phyloP scores from a whole-genome alignment of 2,113 vertebrate species.

The Anoplopoma fimbria region DNA sequence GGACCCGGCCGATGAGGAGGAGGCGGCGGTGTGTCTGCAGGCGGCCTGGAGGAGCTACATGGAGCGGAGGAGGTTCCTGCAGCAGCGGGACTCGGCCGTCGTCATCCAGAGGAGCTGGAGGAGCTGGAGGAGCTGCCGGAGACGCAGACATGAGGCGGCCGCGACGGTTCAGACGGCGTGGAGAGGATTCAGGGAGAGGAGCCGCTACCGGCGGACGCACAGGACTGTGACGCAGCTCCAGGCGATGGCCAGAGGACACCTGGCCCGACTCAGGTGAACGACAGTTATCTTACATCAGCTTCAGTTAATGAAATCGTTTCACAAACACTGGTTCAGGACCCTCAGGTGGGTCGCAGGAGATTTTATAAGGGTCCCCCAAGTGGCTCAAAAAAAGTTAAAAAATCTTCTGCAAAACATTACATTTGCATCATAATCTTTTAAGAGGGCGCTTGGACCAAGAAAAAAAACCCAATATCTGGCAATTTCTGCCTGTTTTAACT shows the following conservation, averaged over 20 bases:
- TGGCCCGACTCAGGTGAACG: slow-evolving; percentile 88
- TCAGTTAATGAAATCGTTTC: background rate
- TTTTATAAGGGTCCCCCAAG: no score
- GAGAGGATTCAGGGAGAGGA: slow-evolving; percentile 84
- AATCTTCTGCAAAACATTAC: no score
- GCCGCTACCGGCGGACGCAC: slow-evolving; percentile 68
- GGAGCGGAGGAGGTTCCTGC: slow-evolving; percentile 85
- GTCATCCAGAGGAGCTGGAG: slow-evolving; percentile 90
- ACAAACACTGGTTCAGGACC: no score
- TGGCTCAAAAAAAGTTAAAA: no score
- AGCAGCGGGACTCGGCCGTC: slow-evolving; percentile 83
- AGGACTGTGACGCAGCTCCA: slow-evolving; percentile 84
- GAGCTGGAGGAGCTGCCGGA: slow-evolving; percentile 83
- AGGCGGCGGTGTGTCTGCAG: slow-evolving; percentile 87
- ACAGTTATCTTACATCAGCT: background rate
- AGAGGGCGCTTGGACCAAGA: no score
- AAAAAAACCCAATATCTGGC: no score
- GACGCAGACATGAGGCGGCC: slow-evolving; percentile 81
- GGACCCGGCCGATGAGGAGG: slow-evolving; percentile 61
- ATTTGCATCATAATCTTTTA: no score
- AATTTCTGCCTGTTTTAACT: no score
- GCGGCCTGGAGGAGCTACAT: slow-evolving; percentile 88
- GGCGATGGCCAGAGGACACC: slow-evolving; percentile 84
- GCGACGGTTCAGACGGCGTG: slow-evolving; percentile 88
- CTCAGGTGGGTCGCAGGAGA: no score